Evolutionary conservation across 2,888 invertebrate genomes (phyloP), one percentile per base, ranked within the genome.

Genomic region (Teleogryllus oceanicus): DNA sequence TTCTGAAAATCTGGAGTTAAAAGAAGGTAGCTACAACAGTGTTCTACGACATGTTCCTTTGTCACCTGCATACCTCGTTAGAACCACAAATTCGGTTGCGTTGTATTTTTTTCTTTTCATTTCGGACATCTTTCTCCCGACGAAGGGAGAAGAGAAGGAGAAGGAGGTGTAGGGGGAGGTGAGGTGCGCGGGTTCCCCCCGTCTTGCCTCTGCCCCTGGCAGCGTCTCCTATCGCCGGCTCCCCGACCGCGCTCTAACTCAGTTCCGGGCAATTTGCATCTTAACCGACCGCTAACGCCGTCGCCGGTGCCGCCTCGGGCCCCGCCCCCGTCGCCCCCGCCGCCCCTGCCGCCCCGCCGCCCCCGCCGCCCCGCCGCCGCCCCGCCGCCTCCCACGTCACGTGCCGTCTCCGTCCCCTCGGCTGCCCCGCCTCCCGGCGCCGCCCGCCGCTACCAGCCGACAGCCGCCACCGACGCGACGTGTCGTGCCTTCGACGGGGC

Each of bases 181-280:
- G 37, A 37, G 37, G 37, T 1, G 37, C 4, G 37, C 37, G 62
- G 62, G 16, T 0, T 62, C 62, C 62, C n/a, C 3, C 16, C 62
- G 8, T 16, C 62, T 8, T 62, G 13, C n/a, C 62, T 5, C 62
- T 18, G n/a, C n/a, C 62, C 62, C 5, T 13, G 13, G 62, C n/a
- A n/a, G 13, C 62, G 62, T n/a, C 62, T 13, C 16, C 13, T 62
- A 13, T 62, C 16, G 16, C 16, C n/a, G 62, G 8, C 11, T 62
- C 62, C 62, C 62, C 62, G 62, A 62, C 62, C 62, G 62, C 62
- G 76, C 80, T 78, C 80, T 81, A 82, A 82, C 82, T 82, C 80
- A 78, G 80, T 82, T 82, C 79, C 82, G 81, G 74, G 79, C 82
- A 82, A 82, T 82, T 82, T 82, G 82, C 82, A 82, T 82, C 80